Conservation (phyloP, 1,140 invertebrate species). For the Pseudomyrmex sp. region DNA sequence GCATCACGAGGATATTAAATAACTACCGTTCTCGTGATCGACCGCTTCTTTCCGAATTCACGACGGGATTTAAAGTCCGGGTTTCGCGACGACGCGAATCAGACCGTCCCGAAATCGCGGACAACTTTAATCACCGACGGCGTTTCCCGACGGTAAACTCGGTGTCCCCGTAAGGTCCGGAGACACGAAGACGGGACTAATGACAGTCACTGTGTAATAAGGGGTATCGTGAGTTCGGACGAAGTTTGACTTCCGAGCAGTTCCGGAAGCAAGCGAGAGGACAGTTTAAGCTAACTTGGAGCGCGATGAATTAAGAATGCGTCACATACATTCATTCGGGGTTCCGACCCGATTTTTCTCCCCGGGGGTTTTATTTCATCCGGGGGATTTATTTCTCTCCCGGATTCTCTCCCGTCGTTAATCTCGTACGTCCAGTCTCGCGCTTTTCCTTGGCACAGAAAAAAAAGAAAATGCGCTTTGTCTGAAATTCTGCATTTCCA, state of each 20-base stretch:
- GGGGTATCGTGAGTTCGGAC: constrained; percentile 60
- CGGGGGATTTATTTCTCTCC: constrained; percentile 53
- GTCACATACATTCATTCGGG: constrained; percentile 64
- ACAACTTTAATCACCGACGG: constrained; percentile 30
- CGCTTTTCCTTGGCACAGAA: constrained; percentile 2
- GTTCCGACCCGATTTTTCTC: constrained; percentile 43
- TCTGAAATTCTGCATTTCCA: constrained; percentile 33
- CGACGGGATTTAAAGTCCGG: too few species aligned
- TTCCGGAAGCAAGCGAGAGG: constrained; percentile 38
- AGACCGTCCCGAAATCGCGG: constrained; percentile 4
- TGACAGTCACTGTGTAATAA: constrained; percentile 62
- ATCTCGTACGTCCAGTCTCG: constrained; percentile 45
- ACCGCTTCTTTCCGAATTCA: too few species aligned
- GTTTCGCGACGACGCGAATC: background rate
- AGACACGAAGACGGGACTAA: constrained; percentile 57
- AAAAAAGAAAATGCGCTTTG: constrained; percentile 31
- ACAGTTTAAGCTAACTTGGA: constrained; percentile 59
- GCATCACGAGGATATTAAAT: constrained; percentile 12
- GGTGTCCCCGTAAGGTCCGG: constrained; percentile 32
- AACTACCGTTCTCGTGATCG: background rate
- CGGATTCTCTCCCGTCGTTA: constrained; percentile 41
- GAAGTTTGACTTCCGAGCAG: constrained; percentile 63
- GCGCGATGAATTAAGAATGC: constrained; percentile 72
- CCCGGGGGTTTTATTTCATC: constrained; percentile 17
- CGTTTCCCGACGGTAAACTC: constrained; percentile 31